Conservation (phyloP, 2,797 vertebrate genomes). For the Coluber constrictor region DNA sequence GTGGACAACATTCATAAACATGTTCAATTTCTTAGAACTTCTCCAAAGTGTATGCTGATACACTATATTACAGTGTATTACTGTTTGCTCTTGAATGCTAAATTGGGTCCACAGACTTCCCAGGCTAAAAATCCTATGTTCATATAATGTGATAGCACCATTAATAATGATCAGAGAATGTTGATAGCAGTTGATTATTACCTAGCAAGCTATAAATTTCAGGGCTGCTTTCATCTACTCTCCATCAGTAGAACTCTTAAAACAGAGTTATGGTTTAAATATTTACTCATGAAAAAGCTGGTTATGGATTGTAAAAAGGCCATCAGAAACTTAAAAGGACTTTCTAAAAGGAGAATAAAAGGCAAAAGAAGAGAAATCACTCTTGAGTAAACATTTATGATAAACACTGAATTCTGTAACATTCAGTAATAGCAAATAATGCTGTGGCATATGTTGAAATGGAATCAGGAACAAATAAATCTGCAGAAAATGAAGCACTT, state of each 20-base stretch:
- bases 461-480: slow-evolving; percentile 56
- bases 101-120: slow-evolving; percentile 49
- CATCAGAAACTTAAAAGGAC: slow-evolving; percentile 61
- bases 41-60: slow-evolving; percentile 42
- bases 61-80: slow-evolving; percentile 45
- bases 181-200: slow-evolving; percentile 68
- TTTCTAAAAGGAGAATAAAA: slow-evolving; percentile 59
- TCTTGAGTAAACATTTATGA: slow-evolving; percentile 56
- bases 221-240: slow-evolving; percentile 67
- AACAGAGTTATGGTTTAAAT: slow-evolving; percentile 70
- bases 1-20: background rate
- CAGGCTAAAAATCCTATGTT: slow-evolving; percentile 35
- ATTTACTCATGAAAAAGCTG: slow-evolving; percentile 69
- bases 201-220: slow-evolving; percentile 64
- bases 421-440: slow-evolving; percentile 56
- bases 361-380: slow-evolving; percentile 44
- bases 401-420: slow-evolving; percentile 50
- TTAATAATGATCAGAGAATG: slow-evolving; percentile 52
- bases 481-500: background rate
- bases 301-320: slow-evolving; percentile 60
- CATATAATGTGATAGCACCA: slow-evolving; percentile 42
- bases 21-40: slow-evolving; percentile 32
- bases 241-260: slow-evolving; percentile 63
- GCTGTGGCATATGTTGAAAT: slow-evolving; percentile 46
- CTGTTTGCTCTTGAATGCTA: slow-evolving; percentile 54